Evolutionary conservation across 2,888 invertebrate species (phyloP), one percentile per base, ranked within the genome.

Genomic region (Hyalella azteca): DNA sequence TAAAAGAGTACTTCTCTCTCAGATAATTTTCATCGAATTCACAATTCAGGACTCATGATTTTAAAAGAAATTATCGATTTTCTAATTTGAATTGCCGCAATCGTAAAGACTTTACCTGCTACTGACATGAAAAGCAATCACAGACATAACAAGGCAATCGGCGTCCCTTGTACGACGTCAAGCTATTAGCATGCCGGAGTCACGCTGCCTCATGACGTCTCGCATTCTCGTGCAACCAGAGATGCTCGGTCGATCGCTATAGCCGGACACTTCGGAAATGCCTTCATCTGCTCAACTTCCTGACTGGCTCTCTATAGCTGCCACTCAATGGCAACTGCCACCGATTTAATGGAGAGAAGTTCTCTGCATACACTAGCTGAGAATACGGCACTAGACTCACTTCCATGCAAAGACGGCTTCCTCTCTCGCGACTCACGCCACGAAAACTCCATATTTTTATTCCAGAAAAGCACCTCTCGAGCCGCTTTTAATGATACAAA

Each of bases 271-370:
- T 66, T 66, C 66, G 66, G 66, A 66, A 66, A 66, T 66, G 29
- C 66, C 66, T 66, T 66, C 66, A 66, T 66, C 66, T 66, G 66
- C 66, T 66, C 66, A 66, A 66, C 66, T 66, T 66, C 66, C 66
- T 66, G 66, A 15, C 66, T 66, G 66, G 36, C 66, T 66, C 66
- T 66, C 66, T 66, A 66, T 66, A 66, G 66, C 66, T 66, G 66
- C 66, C 66, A 66, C 66, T 66, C 66, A 66, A 66, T 66, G 66
- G 66, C 66, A 66, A 66, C 66, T 66, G 66, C 66, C 66, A 66
- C 66, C 66, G 66, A 66, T 66, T 66, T 66, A 66, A 66, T 66
- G 66, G 66, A 32, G 36, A 66, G 66, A 66, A 66, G 66, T 66
- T 66, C 66, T 66, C 66, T 66, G 66, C 66, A 66, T 66, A 66